Evolutionary conservation across 35 echinoderm and acorn worm genomes (phyloP), one percentile per base, ranked within the genome.

Genomic region (Apostichopus parvimensis): DNA sequence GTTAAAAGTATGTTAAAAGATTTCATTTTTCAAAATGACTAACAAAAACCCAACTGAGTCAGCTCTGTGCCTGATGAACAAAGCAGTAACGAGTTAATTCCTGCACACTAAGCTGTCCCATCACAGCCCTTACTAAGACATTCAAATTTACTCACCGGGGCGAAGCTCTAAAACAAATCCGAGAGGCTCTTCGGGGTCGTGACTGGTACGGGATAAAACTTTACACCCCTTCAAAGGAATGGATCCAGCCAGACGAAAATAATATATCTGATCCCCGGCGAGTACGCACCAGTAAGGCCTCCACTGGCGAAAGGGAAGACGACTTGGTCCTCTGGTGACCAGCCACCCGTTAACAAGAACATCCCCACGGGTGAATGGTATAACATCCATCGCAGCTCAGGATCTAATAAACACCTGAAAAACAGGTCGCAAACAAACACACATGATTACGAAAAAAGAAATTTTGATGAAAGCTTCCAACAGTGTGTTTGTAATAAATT

Each of bases 261-360:
- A 95, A 77, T 93, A 94, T 6, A 98, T 77, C 17, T 95, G 96
- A 28, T 92, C 96, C 22, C 94, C 87, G 14, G 96, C 94, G 6
- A 98, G 73, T 5, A 98, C 94, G 76, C 87, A 98, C 96, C 96
- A 98, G 83, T 82, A 95, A 24, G 88, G 91, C n/a, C 92, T 92
- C 96, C 96, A 98, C 21, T 84, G 92, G 8, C 92, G 87, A 66
- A 93, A 95, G 9, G 91, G 93, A 71, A 92, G 53, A 24, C 92
- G 57, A 60, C 93, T 91, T 6, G 92, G 92, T 8, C 87, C 77
- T 24, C 91, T 60, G 66, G 91, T 92, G 21, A 92, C 91, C 45
- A 95, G 79, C 94, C 94, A 95, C 11, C 94, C 94, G 64, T 82
- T 93, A 23, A 78, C 82, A 11, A 93, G 84, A 59, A 92, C 91